Evolutionary conservation across 2,888 invertebrate species (phyloP).

Genomic region (Cylloceria caligata): DNA sequence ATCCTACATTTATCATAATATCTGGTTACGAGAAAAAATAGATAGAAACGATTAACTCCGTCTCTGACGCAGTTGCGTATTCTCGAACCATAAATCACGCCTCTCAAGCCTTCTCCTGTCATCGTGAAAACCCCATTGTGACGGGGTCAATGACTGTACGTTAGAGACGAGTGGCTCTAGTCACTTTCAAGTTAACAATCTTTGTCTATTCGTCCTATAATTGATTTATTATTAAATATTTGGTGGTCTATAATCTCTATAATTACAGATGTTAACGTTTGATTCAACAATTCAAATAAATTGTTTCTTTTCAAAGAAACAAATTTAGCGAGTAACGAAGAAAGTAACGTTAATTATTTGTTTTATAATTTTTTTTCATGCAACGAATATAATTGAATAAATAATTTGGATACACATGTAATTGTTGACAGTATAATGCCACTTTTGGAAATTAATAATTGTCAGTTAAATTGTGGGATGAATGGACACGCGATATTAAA

Average conservation of each 20-base stretch:
- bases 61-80: too few relatives aligned
- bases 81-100: too few relatives aligned
- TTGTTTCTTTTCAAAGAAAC: neutral
- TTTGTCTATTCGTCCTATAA: neutral
- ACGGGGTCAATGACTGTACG: conserved; percentile 32
- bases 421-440: neutral
- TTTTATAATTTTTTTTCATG: neutral
- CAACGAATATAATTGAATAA: neutral
- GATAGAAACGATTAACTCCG: too few relatives aligned
- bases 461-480: neutral
- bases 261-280: too few relatives aligned
- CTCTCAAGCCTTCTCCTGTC: too few relatives aligned
- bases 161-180: neutral
- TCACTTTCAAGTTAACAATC: neutral
- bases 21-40: too few relatives aligned
- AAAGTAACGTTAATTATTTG: too few relatives aligned
- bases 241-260: neutral
- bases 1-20: too few relatives aligned
- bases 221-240: neutral
- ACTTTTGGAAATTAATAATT: neutral
- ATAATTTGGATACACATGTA: neutral
- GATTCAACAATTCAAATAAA: too few relatives aligned
- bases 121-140: conserved; percentile 30
- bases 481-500: neutral
- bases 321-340: neutral